A percentile compares a stretch with the other conserved stretches of the same genome.
phyloP scores from a whole-genome alignment of 2,113 vertebrate species.

The Hassar affinis region DNA sequence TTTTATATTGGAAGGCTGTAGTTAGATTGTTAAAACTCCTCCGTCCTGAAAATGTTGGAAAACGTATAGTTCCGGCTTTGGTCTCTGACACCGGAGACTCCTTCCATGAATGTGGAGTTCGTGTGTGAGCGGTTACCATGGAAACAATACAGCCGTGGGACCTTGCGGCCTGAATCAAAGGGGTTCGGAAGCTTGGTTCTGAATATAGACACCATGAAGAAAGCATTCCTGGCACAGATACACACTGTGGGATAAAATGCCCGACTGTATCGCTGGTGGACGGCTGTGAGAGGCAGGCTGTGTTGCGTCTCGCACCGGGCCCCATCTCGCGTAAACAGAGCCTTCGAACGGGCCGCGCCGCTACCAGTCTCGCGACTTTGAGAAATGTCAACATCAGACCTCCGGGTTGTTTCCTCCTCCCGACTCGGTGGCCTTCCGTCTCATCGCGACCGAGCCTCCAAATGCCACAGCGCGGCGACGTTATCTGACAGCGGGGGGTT shows the following conservation, averaged over 20 bases:
- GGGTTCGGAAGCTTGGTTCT: not conserved
- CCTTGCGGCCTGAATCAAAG: too few relatives aligned
- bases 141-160: too few relatives aligned
- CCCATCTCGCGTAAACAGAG: constrained; percentile 50
- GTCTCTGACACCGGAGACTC: not conserved
- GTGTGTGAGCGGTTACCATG: not conserved
- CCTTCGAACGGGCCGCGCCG: constrained; percentile 7
- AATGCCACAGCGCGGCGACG: constrained; percentile 60
- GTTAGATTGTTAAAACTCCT: not conserved
- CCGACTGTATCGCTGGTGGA: not conserved
- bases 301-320: constrained; percentile 20
- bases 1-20: not conserved
- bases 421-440: constrained; percentile 50
- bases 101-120: not conserved
- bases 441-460: constrained; percentile 45
- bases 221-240: too few relatives aligned
- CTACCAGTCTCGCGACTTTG: constrained; percentile 37
- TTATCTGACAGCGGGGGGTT: constrained; percentile 54
- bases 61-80: not conserved
- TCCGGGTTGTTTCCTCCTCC: constrained; percentile 42
- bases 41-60: not conserved
- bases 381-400: constrained; percentile 58
- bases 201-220: not conserved
- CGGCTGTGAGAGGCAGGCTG: constrained; percentile 33
- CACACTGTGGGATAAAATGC: not conserved